Percentiles rank a stretch among this genome's conserved stretches.
Evolutionary conservation across 2,113 vertebrate genomes (phyloP).

Genomic region (Phalacrocorax aristotelis): DNA sequence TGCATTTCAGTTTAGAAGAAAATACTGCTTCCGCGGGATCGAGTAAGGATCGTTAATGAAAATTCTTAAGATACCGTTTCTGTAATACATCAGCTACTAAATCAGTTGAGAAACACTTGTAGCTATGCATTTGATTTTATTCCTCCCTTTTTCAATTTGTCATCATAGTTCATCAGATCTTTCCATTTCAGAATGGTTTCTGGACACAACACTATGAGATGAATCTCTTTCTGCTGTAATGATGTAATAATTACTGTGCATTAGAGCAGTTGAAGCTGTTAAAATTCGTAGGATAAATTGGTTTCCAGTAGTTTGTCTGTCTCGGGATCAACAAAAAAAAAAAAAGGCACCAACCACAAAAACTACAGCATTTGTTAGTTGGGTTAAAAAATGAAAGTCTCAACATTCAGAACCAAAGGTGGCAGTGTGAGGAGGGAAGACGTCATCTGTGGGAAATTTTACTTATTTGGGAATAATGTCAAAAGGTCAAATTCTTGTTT

Average conservation of each 20-base stretch:
- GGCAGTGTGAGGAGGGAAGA: background rate
- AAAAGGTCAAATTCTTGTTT: background rate
- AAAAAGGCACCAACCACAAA: background rate
- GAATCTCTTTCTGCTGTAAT: background rate
- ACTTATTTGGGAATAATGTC: background rate
- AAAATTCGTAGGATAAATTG: background rate
- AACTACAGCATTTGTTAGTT: background rate
- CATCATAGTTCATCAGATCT: background rate
- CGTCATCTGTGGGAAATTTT: background rate
- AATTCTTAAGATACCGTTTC: background rate
- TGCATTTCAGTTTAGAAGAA: conserved; percentile 91
- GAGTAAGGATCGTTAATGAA: conserved; percentile 77
- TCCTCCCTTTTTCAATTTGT: background rate
- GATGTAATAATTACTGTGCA: background rate
- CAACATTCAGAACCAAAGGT: background rate
- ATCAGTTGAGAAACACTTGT: background rate
- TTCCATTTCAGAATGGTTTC: background rate
- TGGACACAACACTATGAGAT: background rate
- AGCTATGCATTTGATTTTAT: background rate
- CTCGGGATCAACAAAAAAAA: background rate
- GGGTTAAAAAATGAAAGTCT: background rate
- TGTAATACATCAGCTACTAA: background rate
- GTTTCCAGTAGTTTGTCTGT: background rate
- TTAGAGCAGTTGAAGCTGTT: background rate
- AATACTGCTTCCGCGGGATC: conserved; percentile 87